phyloP scores from a whole-genome alignment of 2,113 vertebrate genomes.

The Cnemophilus loriae region DNA sequence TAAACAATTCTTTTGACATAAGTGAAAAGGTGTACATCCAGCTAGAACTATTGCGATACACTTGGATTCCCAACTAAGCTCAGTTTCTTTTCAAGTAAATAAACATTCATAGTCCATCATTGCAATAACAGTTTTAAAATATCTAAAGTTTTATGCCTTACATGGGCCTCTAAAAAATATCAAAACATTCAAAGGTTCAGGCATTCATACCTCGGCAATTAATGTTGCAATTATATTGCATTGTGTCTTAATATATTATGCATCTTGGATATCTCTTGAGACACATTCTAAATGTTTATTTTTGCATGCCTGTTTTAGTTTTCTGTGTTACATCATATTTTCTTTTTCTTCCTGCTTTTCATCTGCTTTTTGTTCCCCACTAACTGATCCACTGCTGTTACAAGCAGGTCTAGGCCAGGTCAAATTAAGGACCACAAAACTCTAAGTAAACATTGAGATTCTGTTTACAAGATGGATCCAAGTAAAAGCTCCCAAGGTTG shows the following conservation, averaged over 20 bases:
- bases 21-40: not conserved
- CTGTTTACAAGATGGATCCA: not conserved
- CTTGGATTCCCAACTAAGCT: not conserved
- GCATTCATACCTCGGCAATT: not conserved
- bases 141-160: not conserved
- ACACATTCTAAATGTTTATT: not conserved
- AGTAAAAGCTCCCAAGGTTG: not conserved
- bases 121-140: not conserved
- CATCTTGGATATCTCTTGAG: not conserved
- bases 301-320: not conserved
- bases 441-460: not conserved
- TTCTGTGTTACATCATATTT: not conserved
- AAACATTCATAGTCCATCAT: not conserved
- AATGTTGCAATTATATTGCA: not conserved
- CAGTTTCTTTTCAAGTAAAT: not conserved
- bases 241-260: not conserved
- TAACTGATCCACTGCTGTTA: not conserved
- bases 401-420: not conserved
- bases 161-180: not conserved
- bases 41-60: not conserved
- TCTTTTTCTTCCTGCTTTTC: not conserved
- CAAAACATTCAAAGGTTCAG: not conserved
- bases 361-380: not conserved
- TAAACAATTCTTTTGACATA: not conserved
- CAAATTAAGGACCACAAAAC: not conserved